Evolutionary conservation across 2,113 vertebrate species (phyloP), one percentile per base, ranked within the genome.

Genomic region (Clarias gariepinus): DNA sequence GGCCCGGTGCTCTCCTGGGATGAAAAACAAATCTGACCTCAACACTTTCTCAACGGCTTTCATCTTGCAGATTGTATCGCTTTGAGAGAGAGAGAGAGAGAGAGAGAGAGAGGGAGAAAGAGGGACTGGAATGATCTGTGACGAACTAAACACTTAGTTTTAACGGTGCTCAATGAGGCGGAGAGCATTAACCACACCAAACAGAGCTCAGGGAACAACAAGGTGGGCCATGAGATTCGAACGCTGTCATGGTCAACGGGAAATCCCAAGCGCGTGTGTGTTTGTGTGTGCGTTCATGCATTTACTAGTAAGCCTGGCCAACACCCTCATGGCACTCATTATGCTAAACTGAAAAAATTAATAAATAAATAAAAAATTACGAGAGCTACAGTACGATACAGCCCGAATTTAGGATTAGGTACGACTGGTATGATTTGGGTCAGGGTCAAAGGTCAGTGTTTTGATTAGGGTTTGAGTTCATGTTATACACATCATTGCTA

Each of bases 131-230:
- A 85, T 76, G 82, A 87, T 88, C 89, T 74, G 83, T 85, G 33
- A 87, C 73, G 78, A 87, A 87, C 68, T 88, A 91, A 92, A 93
- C 82, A 90, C 60, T 61, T 69, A 82, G 86, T 71, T 87, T 80
- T 87, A 84, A 81, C 77, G 82, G 60, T 64, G 78, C 19, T 9
- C 85, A 87, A 85, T 90, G 87, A 82, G 85, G 84, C 63, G 58
- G 33, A 84, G 85, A 71, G 36, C 57, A 88, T 82, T 85, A 85
- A 80, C 78, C 64, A 80, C 82, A 88, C 82, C 78, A 87, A 81
- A 84, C 47, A 82, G 63, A 23, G 28, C 85, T 82, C 73, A 47
- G 87, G 64, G 73, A 47, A 85, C 55, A 74, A 58, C 81, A 79
- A 66, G 80, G 66, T 83, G 52, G 47, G 57, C 64, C 30, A 5